These are phyloP conservation scores for Trogon surrucura DNA, from an alignment of 2,113 vertebrate species.

Conservation along the genomic window DNA sequence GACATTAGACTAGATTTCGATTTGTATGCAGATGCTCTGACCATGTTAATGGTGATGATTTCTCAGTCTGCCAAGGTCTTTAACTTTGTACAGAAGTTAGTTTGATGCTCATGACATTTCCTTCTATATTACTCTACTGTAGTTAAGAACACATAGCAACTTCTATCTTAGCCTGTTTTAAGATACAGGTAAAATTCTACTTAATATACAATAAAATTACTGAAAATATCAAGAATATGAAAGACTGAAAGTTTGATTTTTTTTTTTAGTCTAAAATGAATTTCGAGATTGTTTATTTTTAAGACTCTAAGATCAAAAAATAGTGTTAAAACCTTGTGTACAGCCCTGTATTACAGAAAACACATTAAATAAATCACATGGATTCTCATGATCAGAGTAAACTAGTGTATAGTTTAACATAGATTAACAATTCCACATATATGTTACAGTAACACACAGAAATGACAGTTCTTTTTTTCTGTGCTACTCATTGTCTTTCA, in stretches of 20 bases:
- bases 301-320: neutral
- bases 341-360: neutral
- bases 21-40: neutral
- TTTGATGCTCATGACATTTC: slow-evolving; percentile 11
- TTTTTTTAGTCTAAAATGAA: neutral
- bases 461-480: neutral
- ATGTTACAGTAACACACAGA: neutral
- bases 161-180: neutral
- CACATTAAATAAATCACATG: neutral
- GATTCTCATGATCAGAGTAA: neutral
- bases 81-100: slow-evolving; percentile 43
- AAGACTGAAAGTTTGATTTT: neutral
- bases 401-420: neutral
- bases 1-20: neutral
- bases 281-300: neutral
- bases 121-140: neutral
- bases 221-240: neutral
- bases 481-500: neutral
- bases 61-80: slow-evolving; percentile 19
- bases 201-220: neutral
- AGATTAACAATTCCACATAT: neutral
- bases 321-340: fast-evolving
- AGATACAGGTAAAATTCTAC: neutral
- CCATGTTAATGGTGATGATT: neutral
- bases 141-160: neutral